These are phyloP conservation scores for Eumaeus atala DNA, from an alignment of 1,140 invertebrate genomes.

Conservation along the genomic window DNA sequence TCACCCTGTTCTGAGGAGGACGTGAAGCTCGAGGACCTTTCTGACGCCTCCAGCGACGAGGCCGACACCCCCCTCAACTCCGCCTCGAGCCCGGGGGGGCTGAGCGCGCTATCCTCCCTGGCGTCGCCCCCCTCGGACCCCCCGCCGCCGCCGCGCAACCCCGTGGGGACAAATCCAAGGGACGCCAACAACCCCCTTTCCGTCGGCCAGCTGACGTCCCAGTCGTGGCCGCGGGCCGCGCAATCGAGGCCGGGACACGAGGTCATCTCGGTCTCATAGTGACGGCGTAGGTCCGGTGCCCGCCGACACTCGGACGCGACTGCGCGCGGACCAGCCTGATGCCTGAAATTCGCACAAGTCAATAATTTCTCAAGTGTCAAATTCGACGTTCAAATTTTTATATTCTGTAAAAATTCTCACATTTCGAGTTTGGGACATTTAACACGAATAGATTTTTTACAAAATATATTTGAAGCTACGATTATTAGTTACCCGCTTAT, in stretches of 20 bases:
- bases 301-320: conserved; percentile 22
- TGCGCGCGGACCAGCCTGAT: conserved; percentile 21
- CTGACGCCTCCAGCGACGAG: conserved; percentile 83
- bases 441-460: conserved; percentile 14
- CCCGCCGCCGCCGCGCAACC: conserved; percentile 79
- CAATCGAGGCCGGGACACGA: conserved; percentile 49
- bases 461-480: conserved; percentile 15
- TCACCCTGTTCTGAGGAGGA: conserved; percentile 79
- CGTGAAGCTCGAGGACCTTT: conserved; percentile 82
- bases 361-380: not conserved
- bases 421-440: conserved; percentile 6
- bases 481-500: conserved; percentile 15
- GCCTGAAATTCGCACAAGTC: not conserved
- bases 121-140: conserved; percentile 82
- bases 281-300: conserved; percentile 28
- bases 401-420: no score
- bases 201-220: conserved; percentile 88
- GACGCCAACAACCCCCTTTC: conserved; percentile 93
- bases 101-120: conserved; percentile 85
- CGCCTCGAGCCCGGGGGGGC: conserved; percentile 84
- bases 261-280: conserved; percentile 72
- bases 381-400: no score
- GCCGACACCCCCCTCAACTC: conserved; percentile 79
- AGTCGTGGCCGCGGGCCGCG: conserved; percentile 55
- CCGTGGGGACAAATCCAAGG: conserved; percentile 91